phyloP scores from a whole-genome alignment of 64 coral and sea anemone species.

The Actinia tenebrosa region DNA sequence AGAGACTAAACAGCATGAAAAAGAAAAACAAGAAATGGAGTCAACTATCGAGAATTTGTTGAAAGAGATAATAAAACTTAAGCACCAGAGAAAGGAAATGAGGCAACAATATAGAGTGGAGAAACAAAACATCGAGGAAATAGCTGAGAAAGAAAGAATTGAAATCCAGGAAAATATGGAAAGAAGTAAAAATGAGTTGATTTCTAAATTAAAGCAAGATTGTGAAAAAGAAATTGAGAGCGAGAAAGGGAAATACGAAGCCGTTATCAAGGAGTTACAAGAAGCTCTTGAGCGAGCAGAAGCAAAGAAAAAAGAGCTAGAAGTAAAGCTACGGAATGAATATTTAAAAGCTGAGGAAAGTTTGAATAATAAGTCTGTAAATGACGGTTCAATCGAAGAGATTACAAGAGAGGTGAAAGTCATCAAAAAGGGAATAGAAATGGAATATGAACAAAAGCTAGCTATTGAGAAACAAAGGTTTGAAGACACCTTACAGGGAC shows the following conservation, averaged over 20 bases:
- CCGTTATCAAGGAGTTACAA: slow-evolving; percentile 47
- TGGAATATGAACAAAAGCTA: slow-evolving; percentile 82
- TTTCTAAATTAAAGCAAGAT: slow-evolving; percentile 62
- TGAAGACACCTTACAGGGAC: slow-evolving; percentile 76
- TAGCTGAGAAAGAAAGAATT: slow-evolving; percentile 57
- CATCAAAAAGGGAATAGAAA: slow-evolving; percentile 46
- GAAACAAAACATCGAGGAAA: slow-evolving; percentile 56
- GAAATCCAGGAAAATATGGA: slow-evolving; percentile 67
- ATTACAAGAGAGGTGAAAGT: slow-evolving; percentile 28
- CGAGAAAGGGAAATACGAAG: slow-evolving; percentile 56
- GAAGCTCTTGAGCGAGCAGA: slow-evolving; percentile 43
- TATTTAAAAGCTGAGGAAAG: not conserved
- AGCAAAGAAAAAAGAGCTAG: slow-evolving; percentile 53
- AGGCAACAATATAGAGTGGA: slow-evolving; percentile 65
- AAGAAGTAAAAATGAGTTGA: slow-evolving; percentile 55
- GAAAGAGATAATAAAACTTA: slow-evolving; percentile 82
- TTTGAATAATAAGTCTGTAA: not conserved
- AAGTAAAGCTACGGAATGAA: slow-evolving; percentile 25
- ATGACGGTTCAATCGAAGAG: not conserved
- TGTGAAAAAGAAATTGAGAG: slow-evolving; percentile 45
- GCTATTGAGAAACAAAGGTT: slow-evolving; percentile 64
- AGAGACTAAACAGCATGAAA: slow-evolving; percentile 24
- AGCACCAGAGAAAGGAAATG: slow-evolving; percentile 84
- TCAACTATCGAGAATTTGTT: slow-evolving; percentile 66
- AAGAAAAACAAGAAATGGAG: slow-evolving; percentile 70